Percentiles rank a stretch among this genome's conserved stretches.
Evolutionary conservation across 2,888 invertebrate genomes (phyloP).

Genomic region (Phytoseiulus persimilis): DNA sequence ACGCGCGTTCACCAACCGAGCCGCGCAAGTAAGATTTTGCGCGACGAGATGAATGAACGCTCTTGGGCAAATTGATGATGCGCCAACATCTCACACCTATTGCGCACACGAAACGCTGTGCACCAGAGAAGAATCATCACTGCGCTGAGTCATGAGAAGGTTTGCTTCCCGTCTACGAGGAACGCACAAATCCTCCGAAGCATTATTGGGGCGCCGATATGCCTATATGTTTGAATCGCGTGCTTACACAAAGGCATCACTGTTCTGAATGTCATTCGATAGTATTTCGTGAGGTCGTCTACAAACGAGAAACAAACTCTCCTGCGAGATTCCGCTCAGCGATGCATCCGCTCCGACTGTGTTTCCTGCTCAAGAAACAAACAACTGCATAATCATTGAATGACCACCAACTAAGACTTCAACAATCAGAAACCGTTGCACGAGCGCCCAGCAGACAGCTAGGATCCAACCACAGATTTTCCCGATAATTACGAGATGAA

Average conservation of each 20-base stretch:
- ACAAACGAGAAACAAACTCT: no score
- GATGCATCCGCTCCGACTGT: no score
- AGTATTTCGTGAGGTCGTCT: neutral
- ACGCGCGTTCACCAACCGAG: neutral
- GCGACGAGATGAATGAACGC: neutral
- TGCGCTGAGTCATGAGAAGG: neutral
- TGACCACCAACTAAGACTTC: no score
- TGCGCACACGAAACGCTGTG: neutral
- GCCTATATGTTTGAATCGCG: neutral
- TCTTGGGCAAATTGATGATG: neutral
- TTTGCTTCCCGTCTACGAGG: neutral
- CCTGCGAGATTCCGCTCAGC: no score
- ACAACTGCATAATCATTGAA: no score
- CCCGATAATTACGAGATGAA: neutral
- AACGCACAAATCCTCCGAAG: neutral
- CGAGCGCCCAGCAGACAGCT: no score
- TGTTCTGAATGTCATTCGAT: neutral
- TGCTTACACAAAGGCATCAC: neutral
- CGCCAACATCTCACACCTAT: neutral
- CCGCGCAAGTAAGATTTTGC: neutral
- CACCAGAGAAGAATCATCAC: neutral
- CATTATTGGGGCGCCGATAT: neutral
- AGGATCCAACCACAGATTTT: no score
- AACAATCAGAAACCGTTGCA: no score
- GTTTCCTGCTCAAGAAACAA: no score